These are phyloP conservation scores for Masticophis lateralis DNA, from an alignment of 2,797 vertebrate species.

Conservation along the genomic window DNA sequence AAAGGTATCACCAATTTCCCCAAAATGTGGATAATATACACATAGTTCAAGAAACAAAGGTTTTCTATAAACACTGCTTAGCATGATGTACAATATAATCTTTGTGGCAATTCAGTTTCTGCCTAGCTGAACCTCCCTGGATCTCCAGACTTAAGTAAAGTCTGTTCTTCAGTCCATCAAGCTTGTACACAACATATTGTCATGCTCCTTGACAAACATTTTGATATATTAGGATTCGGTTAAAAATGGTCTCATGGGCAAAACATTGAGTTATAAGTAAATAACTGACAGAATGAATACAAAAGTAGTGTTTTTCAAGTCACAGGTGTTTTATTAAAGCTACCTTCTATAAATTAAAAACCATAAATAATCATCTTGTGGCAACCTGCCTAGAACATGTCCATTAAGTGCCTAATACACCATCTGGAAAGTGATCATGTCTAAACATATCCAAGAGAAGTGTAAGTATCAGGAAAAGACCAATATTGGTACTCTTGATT, in stretches of 20 bases:
- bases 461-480: background rate
- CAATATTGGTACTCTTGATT: background rate
- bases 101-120: background rate
- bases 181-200: conserved; percentile 22
- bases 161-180: background rate
- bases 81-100: background rate
- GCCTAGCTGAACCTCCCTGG: background rate
- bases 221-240: conserved; percentile 41
- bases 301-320: background rate
- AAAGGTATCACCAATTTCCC: background rate
- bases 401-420: background rate
- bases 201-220: conserved; percentile 48
- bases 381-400: conserved; percentile 4
- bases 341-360: conserved; percentile 5
- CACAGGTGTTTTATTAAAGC: background rate
- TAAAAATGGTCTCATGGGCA: conserved; percentile 42
- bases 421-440: background rate
- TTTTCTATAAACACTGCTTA: background rate
- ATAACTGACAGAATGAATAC: conserved; percentile 30
- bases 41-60: background rate
- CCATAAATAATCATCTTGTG: background rate
- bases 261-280: background rate
- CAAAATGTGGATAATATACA: background rate
- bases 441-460: conserved; percentile 2
- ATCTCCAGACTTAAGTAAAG: background rate